A percentile compares a stretch with the other conserved stretches of the same genome.
These are phyloP conservation scores for Pseudocheirus occidentalis DNA, from an alignment of 2,797 vertebrate genomes.

Conservation along the genomic window DNA sequence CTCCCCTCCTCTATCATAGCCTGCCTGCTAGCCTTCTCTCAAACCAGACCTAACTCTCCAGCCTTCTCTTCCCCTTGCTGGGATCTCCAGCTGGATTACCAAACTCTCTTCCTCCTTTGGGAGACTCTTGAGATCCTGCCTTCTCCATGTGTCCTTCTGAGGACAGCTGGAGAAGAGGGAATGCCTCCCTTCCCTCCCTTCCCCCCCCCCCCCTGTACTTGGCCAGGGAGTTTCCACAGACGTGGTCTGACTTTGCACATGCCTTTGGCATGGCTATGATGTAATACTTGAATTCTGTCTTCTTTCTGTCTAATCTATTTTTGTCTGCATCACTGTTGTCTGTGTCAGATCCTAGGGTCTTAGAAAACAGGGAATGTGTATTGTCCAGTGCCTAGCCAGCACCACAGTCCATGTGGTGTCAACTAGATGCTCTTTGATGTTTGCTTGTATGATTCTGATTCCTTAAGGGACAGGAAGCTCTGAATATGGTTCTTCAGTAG, in stretches of 20 bases:
- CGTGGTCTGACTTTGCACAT: neutral
- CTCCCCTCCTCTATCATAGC: neutral
- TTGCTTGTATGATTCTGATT: neutral
- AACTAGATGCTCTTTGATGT: slow-evolving; percentile 18
- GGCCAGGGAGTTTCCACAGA: neutral
- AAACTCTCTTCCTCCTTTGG: neutral
- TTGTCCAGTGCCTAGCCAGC: neutral
- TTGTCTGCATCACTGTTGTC: slow-evolving; percentile 14
- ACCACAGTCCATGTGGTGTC: neutral
- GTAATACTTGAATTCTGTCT: slow-evolving; percentile 20
- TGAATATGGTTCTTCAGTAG: neutral
- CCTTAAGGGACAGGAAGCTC: neutral
- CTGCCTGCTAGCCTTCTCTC: neutral
- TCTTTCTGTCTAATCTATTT: neutral
- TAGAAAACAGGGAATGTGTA: neutral
- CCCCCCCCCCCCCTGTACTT: neutral
- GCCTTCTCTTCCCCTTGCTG: slow-evolving; percentile 23
- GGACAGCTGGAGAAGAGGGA: slow-evolving; percentile 17
- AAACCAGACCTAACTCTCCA: neutral
- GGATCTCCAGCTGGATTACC: slow-evolving; percentile 14
- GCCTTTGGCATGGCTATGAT: neutral
- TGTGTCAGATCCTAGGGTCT: neutral
- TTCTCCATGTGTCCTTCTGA: neutral
- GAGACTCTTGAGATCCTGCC: neutral
- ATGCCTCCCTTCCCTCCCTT: neutral